These are phyloP conservation scores for Kryptopterus vitreolus DNA, from an alignment of 2,797 vertebrate genomes.

Conservation along the genomic window DNA sequence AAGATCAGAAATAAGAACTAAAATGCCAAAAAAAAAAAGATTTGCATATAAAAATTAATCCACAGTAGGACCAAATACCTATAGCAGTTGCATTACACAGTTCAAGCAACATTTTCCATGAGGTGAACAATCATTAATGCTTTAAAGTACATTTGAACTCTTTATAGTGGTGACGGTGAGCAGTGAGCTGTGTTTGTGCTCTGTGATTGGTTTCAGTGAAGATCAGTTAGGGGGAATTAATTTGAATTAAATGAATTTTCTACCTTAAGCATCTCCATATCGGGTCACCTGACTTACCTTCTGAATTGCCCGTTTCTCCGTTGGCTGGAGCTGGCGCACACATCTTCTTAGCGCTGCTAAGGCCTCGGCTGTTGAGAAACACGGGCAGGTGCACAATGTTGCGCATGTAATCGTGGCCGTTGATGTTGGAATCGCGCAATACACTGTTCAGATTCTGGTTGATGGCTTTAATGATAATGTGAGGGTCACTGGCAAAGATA, in stretches of 20 bases:
- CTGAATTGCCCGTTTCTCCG: slow-evolving; percentile 80
- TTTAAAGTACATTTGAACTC: background rate
- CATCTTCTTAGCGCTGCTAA: slow-evolving; percentile 86
- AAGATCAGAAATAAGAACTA: background rate
- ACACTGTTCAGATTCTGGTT: slow-evolving; percentile 98
- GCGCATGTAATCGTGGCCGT: slow-evolving; percentile 97
- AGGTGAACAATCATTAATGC: background rate
- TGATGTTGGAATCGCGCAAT: slow-evolving; percentile 95
- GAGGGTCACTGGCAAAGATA: slow-evolving; percentile 95
- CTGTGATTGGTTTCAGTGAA: background rate
- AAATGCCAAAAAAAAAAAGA: background rate
- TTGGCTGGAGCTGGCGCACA: slow-evolving; percentile 81
- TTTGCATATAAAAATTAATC: background rate
- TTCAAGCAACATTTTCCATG: background rate
- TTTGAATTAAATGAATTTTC: background rate
- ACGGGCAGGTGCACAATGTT: slow-evolving; percentile 96
- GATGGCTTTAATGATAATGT: slow-evolving; percentile 98
- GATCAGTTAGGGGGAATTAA: background rate
- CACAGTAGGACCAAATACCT: background rate
- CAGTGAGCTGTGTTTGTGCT: background rate
- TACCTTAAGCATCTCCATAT: background rate
- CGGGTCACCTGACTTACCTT: slow-evolving; percentile 70
- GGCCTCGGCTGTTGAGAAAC: slow-evolving; percentile 91
- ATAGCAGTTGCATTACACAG: background rate
- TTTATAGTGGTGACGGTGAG: background rate